Percentiles rank a stretch among this genome's conserved stretches.
phyloP scores from a whole-genome alignment of 2,888 invertebrate genomes.

The Cosmopolites sordidus region DNA sequence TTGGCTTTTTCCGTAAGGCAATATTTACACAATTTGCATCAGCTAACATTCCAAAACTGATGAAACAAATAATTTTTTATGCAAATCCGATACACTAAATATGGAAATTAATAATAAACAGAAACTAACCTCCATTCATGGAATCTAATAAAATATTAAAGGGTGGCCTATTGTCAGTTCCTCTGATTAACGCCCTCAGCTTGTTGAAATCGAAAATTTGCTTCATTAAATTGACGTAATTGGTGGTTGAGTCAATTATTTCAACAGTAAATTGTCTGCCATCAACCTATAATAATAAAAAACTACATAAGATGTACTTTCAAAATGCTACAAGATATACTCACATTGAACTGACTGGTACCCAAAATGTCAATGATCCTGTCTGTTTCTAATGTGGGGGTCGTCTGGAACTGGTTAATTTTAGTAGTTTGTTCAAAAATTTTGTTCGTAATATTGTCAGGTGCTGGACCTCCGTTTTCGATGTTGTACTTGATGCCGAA shows the following conservation, averaged over 20 bases:
- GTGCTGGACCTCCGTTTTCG: constrained; percentile 95
- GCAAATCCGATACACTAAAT: too few species aligned
- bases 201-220: constrained; percentile 91
- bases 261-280: constrained; percentile 73
- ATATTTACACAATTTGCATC: too few species aligned
- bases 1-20: too few species aligned
- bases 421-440: constrained; percentile 77
- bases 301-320: neutral
- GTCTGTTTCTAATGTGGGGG: constrained; percentile 66
- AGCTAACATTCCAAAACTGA: too few species aligned
- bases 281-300: constrained; percentile 58
- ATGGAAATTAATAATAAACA: too few species aligned
- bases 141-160: constrained; percentile 87
- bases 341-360: constrained; percentile 59
- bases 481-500: constrained; percentile 99
- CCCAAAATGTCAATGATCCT: constrained; percentile 69
- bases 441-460: constrained; percentile 81
- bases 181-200: constrained; percentile 69
- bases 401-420: constrained; percentile 76
- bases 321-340: too few species aligned
- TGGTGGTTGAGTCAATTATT: constrained; percentile 84
- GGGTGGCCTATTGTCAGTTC: constrained; percentile 57
- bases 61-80: too few species aligned
- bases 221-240: constrained; percentile 89
- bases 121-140: constrained; percentile 81